Base-by-base conservation (phyloP, 1,140 invertebrate genomes). In the Brachystomella parvula region DNA sequence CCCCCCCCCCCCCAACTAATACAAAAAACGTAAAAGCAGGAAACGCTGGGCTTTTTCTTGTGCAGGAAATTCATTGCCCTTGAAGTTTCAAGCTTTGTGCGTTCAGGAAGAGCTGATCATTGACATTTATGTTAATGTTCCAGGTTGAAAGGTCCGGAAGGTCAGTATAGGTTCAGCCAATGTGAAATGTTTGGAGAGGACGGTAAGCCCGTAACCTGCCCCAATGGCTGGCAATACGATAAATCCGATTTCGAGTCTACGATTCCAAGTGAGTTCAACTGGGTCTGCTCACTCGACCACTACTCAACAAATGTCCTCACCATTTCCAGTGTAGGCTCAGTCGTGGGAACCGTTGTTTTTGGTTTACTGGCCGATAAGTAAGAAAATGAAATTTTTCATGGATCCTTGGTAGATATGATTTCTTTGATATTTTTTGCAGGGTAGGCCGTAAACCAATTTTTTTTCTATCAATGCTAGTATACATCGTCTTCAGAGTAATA, bases 391-490 rank as follows among this genome's bases (percentile, higher is more conserved):
- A 49, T 0, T 49, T 9, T 26, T 35, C 19, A 39, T 21, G 6
- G 9, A 33, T 15, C 3, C 24, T 28, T 26, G 24, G 6, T n/a
- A n/a, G n/a, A n/a, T n/a, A n/a, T n/a, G 12, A 56, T 21, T 15
- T 15, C 15, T 47, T 15, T 47, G 15, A 28, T 56, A 15, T 56
- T 56, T 6, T 35, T 64, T 70, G 1, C 44, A 73, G 71, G 58
- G 63, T 47, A 35, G 71, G 71, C 26, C 26, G 71, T 15, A 73
- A 69, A 44, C 66, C 68, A 26, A 70, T 73, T 19, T 73, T 73
- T 35, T 73, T 73, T 32, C 12, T 71, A n/a, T 66, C 71, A 12
- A 49, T 58, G 21, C 32, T 61, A 19, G 59, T 73, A 24, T 71
- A 73, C 49, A 21, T 73, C 21, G 56, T 70, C 24, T 70, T 73